phyloP scores from a whole-genome alignment of 2,888 invertebrate genomes.

The Hydrotaea cyrtoneurina region DNA sequence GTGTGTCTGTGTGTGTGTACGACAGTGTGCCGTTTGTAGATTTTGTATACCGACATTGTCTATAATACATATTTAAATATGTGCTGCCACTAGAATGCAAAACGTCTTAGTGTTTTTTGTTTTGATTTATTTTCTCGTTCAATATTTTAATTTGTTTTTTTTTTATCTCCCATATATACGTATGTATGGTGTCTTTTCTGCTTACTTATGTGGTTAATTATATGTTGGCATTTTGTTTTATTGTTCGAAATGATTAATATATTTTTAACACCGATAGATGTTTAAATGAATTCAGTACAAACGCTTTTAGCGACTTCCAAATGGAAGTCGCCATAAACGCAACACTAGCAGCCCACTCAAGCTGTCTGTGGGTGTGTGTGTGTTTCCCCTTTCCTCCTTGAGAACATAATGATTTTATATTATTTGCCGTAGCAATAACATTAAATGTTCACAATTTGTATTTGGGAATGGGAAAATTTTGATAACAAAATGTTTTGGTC shows the following conservation, averaged over 20 bases:
- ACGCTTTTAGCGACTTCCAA: background rate
- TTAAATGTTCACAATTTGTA: too few species aligned
- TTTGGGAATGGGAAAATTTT: too few species aligned
- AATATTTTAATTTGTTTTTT: slow-evolving; percentile 1
- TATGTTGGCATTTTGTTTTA: background rate
- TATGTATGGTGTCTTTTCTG: background rate
- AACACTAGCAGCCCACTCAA: too few species aligned
- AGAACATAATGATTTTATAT: too few species aligned
- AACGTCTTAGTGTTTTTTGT: background rate
- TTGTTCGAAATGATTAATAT: slow-evolving; percentile 30
- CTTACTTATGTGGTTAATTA: slow-evolving; percentile 10
- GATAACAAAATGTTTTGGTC: too few species aligned
- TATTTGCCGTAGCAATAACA: too few species aligned
- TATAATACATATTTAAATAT: background rate
- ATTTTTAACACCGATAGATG: background rate
- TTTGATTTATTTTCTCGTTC: slow-evolving; percentile 22
- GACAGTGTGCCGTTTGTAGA: background rate
- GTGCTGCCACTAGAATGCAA: slow-evolving; percentile 10
- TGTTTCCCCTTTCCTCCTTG: too few species aligned
- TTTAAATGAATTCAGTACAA: slow-evolving; percentile 25
- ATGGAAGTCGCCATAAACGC: background rate
- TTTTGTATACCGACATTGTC: background rate
- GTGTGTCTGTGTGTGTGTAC: background rate
- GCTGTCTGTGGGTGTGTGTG: too few species aligned
- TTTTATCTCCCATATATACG: background rate